Evolutionary conservation across 2,888 invertebrate genomes (phyloP).

Genomic region (Byasa hedistus): DNA sequence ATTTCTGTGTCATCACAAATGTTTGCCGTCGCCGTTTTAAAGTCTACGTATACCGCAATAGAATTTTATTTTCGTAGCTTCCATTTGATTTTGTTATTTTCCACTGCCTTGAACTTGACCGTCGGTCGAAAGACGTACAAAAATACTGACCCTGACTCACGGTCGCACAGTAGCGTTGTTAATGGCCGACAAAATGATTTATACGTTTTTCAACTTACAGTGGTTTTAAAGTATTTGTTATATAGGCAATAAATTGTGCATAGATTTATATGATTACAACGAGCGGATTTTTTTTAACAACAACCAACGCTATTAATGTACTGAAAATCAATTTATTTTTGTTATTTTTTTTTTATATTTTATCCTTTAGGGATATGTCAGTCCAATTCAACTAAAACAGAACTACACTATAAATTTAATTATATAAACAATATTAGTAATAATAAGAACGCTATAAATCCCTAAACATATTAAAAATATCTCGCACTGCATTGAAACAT

Average conservation of each 20-base stretch:
- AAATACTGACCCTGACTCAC: slow-evolving; percentile 27
- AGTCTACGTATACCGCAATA: slow-evolving; percentile 17
- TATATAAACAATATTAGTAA: no score
- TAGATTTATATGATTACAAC: background rate
- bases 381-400: no score
- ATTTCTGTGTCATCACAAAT: background rate
- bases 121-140: slow-evolving; percentile 23
- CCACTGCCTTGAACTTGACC: slow-evolving; percentile 31
- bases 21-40: slow-evolving; percentile 1
- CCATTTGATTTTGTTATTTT: slow-evolving; percentile 26
- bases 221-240: background rate
- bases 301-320: background rate
- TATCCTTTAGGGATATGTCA: no score
- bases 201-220: background rate
- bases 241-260: background rate
- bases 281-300: no score
- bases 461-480: no score
- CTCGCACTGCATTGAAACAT: no score
- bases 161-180: slow-evolving; percentile 25
- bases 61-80: slow-evolving; percentile 24
- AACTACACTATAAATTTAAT: no score
- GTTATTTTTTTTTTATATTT: no score
- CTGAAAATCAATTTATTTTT: no score
- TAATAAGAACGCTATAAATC: no score
- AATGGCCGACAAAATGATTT: slow-evolving; percentile 4